phyloP scores from a whole-genome alignment of 35 echinoderm and acorn worm genomes.

The Stichopus chloronotus region DNA sequence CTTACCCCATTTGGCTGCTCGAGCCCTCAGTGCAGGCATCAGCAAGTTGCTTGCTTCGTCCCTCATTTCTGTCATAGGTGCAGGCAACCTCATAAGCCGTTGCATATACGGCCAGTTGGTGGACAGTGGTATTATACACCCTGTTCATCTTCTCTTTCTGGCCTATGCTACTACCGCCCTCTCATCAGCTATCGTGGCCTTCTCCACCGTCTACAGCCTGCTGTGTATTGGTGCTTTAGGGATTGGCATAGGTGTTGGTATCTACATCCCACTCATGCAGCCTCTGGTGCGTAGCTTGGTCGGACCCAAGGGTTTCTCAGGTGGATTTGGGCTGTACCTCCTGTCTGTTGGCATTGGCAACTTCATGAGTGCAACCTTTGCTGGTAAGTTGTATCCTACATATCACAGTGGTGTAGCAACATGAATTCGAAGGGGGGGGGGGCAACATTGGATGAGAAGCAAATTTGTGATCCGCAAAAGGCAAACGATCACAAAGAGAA shows the following conservation, averaged over 20 bases:
- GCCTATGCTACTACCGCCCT: neutral
- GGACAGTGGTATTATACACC: slow-evolving; percentile 40
- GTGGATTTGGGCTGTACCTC: slow-evolving; percentile 40
- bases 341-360: slow-evolving; percentile 45
- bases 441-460: no score
- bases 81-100: slow-evolving; percentile 19
- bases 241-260: slow-evolving; percentile 19
- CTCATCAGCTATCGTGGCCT: neutral
- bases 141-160: neutral
- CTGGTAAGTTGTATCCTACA: slow-evolving; percentile 26
- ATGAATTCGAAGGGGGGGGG: neutral
- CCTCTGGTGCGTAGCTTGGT: slow-evolving; percentile 18
- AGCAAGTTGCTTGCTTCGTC: slow-evolving; percentile 31
- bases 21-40: slow-evolving; percentile 5
- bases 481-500: no score
- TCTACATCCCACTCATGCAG: slow-evolving; percentile 53
- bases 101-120: slow-evolving; percentile 19
- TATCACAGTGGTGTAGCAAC: neutral
- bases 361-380: slow-evolving; percentile 46
- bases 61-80: slow-evolving; percentile 27
- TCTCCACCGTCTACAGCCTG: neutral
- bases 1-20: slow-evolving; percentile 9
- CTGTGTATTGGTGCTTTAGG: slow-evolving; percentile 15
- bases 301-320: slow-evolving; percentile 21
- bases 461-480: no score